Evolutionary conservation across 1,140 invertebrate genomes (phyloP), one percentile per base, ranked within the genome.

Genomic region (Nasonia vitripennis): DNA sequence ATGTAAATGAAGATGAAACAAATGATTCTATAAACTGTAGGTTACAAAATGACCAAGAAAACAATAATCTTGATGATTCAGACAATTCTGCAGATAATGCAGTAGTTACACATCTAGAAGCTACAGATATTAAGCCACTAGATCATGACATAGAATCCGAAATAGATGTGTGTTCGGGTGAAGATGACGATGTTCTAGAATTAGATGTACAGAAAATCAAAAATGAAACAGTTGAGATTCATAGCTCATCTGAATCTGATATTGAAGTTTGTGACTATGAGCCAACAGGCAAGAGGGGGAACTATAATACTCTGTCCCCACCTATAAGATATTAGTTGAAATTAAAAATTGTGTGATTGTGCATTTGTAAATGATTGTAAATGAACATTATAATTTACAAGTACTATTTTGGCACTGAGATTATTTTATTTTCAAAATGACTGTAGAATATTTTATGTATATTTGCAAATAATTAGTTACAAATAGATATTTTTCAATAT

Each of bases 131-230:
- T 9, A 89, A 87, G 87, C 67, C 73, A 83, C 20, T 83, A 7
- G 86, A 89, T 34, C 88, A 88, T 82, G 89, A 90, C 68, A 88
- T 91, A 78, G 90, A 91, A 41, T 90, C 90, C 1, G 90, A 91
- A 34, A 90, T 91, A 77, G 89, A 91, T 85, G 89, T 90, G 4
- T 90, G 89, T 84, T 91, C 88, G 23, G 89, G 90, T 0, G 90
- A 91, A 55, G 89, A 90, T 37, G 90, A 90, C 78, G 89, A 91
- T 78, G 85, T 90, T 87, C 86, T 90, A 62, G 90, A 91, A 87
- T 84, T 90, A 45, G 89, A 91, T 84, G 12, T 87, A 2, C 86
- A 87, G 41, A 84, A 71, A 20, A 62, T 62, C 51, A 88, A 87
- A 70, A 75, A 86, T 84, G 87, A 89, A 70, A 87, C 86, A 17